Evolutionary conservation across 2,113 vertebrate genomes (phyloP).

Genomic region (Camelus dromedarius): DNA sequence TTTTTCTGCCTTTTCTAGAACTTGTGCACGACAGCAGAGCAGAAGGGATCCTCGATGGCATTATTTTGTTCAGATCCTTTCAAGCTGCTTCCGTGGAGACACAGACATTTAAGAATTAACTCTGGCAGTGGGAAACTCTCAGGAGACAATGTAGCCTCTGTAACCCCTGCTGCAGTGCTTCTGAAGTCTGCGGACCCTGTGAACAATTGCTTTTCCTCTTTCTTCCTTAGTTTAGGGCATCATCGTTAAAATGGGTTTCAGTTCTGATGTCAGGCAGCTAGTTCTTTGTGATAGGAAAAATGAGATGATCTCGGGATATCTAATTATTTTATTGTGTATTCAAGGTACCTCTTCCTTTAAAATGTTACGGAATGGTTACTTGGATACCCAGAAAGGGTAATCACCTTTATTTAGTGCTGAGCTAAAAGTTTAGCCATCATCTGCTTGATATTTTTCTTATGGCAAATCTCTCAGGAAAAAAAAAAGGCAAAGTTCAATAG

Average conservation of each 20-base stretch:
- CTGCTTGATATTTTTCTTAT: neutral
- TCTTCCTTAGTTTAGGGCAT: neutral
- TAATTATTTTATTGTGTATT: neutral
- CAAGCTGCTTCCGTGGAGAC: constrained; percentile 14
- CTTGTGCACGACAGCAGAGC: neutral
- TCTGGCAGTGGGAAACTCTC: neutral
- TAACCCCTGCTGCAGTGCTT: neutral
- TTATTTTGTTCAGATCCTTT: constrained; percentile 49
- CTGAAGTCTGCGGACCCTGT: neutral
- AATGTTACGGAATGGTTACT: neutral
- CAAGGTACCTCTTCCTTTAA: neutral
- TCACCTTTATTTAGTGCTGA: neutral
- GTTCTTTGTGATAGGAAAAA: neutral
- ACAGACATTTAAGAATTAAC: neutral
- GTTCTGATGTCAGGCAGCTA: neutral
- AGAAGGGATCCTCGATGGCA: neutral
- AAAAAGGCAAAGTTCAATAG: neutral
- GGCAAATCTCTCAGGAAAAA: neutral
- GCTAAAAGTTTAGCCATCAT: neutral
- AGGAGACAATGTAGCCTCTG: neutral
- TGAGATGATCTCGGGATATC: neutral
- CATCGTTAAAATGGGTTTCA: neutral
- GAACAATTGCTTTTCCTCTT: neutral
- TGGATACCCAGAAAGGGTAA: neutral
- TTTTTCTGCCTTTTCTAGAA: constrained; percentile 10